phyloP scores from a whole-genome alignment of 1,140 invertebrate genomes.

The Gyrodactylus salaris region DNA sequence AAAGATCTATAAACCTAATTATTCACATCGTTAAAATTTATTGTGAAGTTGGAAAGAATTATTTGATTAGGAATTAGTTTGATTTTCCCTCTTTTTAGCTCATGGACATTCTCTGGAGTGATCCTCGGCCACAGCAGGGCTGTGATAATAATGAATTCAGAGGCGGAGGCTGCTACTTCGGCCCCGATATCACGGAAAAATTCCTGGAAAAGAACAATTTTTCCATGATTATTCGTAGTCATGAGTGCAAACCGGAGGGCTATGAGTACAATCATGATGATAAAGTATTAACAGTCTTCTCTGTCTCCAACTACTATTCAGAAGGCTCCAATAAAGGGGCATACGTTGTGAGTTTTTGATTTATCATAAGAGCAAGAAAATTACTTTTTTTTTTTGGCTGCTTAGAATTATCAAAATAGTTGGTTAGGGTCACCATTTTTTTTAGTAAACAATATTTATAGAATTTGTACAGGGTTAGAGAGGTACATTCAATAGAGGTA shows the following conservation, averaged over 20 bases:
- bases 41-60: too few relatives aligned
- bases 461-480: too few relatives aligned
- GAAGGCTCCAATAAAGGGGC: slow-evolving; percentile 58
- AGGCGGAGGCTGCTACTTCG: slow-evolving; percentile 58
- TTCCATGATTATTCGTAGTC: slow-evolving; percentile 41
- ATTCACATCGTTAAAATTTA: too few relatives aligned
- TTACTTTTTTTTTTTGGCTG: neutral
- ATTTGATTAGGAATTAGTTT: too few relatives aligned
- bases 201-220: slow-evolving; percentile 40
- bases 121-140: slow-evolving; percentile 32
- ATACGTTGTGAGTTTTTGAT: slow-evolving; percentile 28
- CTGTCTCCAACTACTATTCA: slow-evolving; percentile 69
- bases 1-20: too few relatives aligned
- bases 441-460: too few relatives aligned
- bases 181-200: slow-evolving; percentile 42
- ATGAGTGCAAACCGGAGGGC: slow-evolving; percentile 60
- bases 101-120: slow-evolving; percentile 58
- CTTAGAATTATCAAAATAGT: too few relatives aligned
- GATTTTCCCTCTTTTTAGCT: too few relatives aligned
- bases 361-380: neutral
- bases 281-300: slow-evolving; percentile 56
- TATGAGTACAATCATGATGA: slow-evolving; percentile 48
- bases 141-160: slow-evolving; percentile 44
- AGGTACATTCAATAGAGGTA: too few relatives aligned
- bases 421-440: too few relatives aligned